These are phyloP conservation scores for Dichetophora obliterata DNA, from an alignment of 2,888 invertebrate species.

Conservation along the genomic window DNA sequence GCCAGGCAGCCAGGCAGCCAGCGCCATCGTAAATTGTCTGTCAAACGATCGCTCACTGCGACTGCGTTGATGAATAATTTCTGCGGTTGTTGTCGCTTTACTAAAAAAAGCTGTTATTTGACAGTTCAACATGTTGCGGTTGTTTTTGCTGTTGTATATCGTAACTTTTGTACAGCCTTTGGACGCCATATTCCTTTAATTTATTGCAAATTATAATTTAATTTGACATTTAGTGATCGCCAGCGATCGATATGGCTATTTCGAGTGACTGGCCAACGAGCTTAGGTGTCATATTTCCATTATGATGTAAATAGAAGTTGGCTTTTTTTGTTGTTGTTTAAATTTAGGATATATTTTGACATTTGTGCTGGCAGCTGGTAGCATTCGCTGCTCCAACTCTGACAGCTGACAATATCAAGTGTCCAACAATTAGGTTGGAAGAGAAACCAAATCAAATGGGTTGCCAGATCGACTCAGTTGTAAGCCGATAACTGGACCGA, in stretches of 20 bases:
- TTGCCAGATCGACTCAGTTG: too few relatives aligned
- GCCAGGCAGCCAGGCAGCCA: not conserved
- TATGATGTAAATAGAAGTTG: too few relatives aligned
- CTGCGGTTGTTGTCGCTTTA: not conserved
- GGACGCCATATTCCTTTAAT: not conserved
- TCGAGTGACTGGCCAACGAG: not conserved
- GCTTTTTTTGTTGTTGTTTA: not conserved
- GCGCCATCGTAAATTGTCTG: not conserved
- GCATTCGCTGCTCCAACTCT: not conserved
- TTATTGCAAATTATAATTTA: constrained; percentile 18
- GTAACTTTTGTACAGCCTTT: not conserved
- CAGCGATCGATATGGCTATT: constrained; percentile 12
- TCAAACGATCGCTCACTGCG: not conserved
- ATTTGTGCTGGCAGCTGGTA: constrained; percentile 8
- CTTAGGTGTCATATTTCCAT: not conserved
- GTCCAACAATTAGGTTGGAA: constrained; percentile 21
- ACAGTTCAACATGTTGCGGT: not conserved
- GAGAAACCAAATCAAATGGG: not conserved
- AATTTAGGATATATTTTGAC: not conserved
- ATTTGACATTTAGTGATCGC: constrained; percentile 28
- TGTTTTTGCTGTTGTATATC: not conserved
- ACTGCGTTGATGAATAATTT: constrained; percentile 1
- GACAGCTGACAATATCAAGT: constrained; percentile 18
- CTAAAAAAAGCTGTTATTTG: not conserved
- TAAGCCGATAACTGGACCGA: too few relatives aligned